Base-by-base conservation (phyloP, 1,140 invertebrate genomes). In the Leptinotarsa texana region DNA sequence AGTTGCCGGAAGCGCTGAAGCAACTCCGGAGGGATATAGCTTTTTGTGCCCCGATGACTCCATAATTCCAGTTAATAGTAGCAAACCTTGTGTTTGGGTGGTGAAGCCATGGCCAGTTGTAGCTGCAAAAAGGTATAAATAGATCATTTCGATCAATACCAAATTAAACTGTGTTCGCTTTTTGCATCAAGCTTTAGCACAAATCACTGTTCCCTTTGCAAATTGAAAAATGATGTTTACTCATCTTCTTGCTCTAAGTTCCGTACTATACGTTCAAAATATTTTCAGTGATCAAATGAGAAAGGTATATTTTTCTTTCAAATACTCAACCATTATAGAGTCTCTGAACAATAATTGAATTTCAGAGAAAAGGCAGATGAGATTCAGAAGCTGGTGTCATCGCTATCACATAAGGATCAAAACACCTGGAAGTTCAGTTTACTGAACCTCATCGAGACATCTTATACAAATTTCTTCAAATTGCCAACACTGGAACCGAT, bases 21-120 rank as follows among this genome's bases (percentile, higher is more conserved):
- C 81, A 0, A 77, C 84, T 80, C 87, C 88, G 0, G 82, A 87
- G 1, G 85, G 89, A 68, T 93, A 90, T 80, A 91, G 89, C 78
- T 92, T 93, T 74, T 85, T 98, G 15, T 98, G 96, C 82, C 90
- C 91, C 0, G 93, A 97, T 86, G 94, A 95, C 0, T 90, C 90
- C 13, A 86, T 90, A 67, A 89, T 88, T 75, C 87, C 90, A 0
- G 74, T 94, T 8, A 84, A 86, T 27, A 85, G 84, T 3, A 80
- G 87, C 0, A 86, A 87, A 67, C 92, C 91, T 0, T 95, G 94
- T 80, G 83, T 90, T 3, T 95, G 94, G 94, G 88, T 94, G n/a
- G 86, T 91, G 2, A 90, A 92, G 82, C 93, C 93, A 0, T 94
- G 92, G 91, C 88, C 91, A 1, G 90, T 91, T 0, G 84, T 93